phyloP scores from a whole-genome alignment of 2,113 vertebrate species.

The Sinocyclocheilus grahami region DNA sequence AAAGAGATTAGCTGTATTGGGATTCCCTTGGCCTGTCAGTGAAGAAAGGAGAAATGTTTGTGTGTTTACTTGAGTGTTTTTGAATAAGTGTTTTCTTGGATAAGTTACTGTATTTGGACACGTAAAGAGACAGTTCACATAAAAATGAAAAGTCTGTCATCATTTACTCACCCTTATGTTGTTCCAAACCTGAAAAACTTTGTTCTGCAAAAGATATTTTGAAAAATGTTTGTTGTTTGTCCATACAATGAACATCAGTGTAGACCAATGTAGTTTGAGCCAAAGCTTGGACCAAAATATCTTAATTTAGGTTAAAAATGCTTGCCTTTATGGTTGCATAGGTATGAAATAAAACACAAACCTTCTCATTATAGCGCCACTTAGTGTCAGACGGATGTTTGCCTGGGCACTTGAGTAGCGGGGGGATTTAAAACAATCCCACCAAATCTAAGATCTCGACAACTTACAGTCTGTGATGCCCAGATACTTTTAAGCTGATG shows the following conservation, averaged over 20 bases:
- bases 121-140: background rate
- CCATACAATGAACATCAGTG: background rate
- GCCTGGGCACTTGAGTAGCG: no score
- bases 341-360: no score
- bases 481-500: background rate
- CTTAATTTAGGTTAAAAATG: background rate
- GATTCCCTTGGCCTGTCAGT: constrained; percentile 56
- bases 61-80: background rate
- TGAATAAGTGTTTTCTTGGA: background rate
- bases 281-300: background rate
- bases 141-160: background rate
- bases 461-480: background rate
- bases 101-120: background rate
- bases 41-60: background rate
- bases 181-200: background rate
- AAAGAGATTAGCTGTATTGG: constrained; percentile 43
- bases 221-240: background rate
- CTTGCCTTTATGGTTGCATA: no score
- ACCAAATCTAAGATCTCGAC: no score
- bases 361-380: no score
- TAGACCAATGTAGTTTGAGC: background rate
- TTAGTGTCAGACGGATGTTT: no score
- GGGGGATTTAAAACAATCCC: no score
- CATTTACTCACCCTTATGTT: background rate
- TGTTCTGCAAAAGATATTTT: background rate